Evolutionary conservation across 2,113 vertebrate genomes (phyloP).

Genomic region (Aegotheles bennettii): DNA sequence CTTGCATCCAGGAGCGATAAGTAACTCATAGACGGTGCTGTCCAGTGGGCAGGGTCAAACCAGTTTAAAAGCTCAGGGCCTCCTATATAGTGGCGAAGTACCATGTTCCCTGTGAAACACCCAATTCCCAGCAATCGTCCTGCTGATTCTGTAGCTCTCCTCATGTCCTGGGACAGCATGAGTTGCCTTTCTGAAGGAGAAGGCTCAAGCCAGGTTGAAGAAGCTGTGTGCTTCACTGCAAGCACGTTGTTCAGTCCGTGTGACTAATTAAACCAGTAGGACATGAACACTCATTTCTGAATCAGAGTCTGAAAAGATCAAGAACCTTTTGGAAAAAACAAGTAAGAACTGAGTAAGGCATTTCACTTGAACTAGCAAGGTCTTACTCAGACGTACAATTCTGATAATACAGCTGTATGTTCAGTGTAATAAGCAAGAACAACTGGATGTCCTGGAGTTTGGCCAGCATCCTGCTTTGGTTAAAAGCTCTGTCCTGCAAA

Average conservation of each 20-base stretch:
- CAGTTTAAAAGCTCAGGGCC: rapidly evolving
- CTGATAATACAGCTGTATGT: background rate
- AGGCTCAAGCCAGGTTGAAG: background rate
- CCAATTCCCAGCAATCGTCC: rapidly evolving
- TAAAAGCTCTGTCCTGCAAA: background rate
- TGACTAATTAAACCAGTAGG: background rate
- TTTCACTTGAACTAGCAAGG: background rate
- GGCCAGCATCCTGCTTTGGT: background rate
- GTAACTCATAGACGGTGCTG: background rate
- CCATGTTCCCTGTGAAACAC: rapidly evolving
- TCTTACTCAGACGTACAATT: slow-evolving; percentile 15
- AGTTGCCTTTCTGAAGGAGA: background rate
- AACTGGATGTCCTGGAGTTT: background rate
- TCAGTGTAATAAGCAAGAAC: background rate
- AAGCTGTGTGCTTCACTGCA: background rate
- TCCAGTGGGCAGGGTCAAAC: background rate
- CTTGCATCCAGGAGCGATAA: background rate
- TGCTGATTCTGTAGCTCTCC: background rate
- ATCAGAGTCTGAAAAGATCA: slow-evolving; percentile 23
- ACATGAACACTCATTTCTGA: slow-evolving; percentile 28
- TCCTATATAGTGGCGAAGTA: background rate
- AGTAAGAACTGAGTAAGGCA: background rate
- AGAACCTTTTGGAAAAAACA: background rate
- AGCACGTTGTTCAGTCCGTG: rapidly evolving
- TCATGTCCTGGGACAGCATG: rapidly evolving